phyloP scores from a whole-genome alignment of 1,140 invertebrate genomes.

The Pentalonia nigronervosa region DNA sequence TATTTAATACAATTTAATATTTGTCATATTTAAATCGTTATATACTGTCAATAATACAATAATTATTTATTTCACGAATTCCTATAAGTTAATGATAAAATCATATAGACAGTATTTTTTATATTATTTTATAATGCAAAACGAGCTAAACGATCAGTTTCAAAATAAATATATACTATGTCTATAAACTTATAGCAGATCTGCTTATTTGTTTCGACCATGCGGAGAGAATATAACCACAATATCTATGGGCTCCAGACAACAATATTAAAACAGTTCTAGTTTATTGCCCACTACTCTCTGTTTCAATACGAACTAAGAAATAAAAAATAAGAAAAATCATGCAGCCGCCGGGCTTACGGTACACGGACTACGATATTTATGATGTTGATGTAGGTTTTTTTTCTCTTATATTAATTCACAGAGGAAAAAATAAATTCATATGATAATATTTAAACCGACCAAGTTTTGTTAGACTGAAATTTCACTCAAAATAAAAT shows the following conservation, averaged over 20 bases:
- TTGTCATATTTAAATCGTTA: not conserved
- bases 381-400: constrained; percentile 34
- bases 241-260: not conserved
- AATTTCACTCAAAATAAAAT: constrained; percentile 52
- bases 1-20: not conserved
- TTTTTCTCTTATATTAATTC: not conserved
- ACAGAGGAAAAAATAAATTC: constrained; percentile 18
- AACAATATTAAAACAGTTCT: constrained; percentile 29
- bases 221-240: not conserved
- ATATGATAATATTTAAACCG: constrained; percentile 22
- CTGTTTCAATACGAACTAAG: not conserved
- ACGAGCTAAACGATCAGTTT: not conserved
- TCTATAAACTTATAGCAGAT: not conserved
- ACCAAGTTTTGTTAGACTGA: constrained; percentile 13
- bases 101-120: not conserved
- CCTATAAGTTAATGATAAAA: not conserved
- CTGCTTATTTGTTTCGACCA: not conserved
- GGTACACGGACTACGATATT: not conserved
- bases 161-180: not conserved
- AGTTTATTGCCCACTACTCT: constrained; percentile 21
- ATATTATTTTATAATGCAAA: not conserved
- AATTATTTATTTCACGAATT: not conserved
- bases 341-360: not conserved
- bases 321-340: constrained; percentile 31
- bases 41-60: not conserved